These are phyloP conservation scores for Pachycephala philippinensis DNA, from an alignment of 2,113 vertebrate genomes.

Conservation along the genomic window DNA sequence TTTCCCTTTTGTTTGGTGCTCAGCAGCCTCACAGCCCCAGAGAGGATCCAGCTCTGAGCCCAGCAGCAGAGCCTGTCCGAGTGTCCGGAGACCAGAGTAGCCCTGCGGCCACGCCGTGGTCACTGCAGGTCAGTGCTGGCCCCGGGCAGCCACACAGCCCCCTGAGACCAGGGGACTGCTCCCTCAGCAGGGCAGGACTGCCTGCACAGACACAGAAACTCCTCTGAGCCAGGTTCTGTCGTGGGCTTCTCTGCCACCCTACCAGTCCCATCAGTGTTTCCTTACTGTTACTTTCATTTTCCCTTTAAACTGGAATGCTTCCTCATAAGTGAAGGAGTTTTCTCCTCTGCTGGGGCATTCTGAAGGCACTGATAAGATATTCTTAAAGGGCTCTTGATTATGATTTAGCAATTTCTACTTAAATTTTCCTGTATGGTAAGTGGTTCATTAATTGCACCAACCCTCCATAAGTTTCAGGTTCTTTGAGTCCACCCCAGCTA, in stretches of 20 bases:
- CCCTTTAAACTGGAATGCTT: neutral
- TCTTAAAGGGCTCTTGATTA: neutral
- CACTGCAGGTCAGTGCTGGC: neutral
- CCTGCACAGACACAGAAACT: neutral
- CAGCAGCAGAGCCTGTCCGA: neutral
- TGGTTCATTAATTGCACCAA: neutral
- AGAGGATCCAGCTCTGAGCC: neutral
- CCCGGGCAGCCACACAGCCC: neutral
- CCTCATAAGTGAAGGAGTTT: neutral
- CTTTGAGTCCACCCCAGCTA: neutral
- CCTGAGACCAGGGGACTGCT: neutral
- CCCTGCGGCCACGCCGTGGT: neutral
- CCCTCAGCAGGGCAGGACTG: neutral
- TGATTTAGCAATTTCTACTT: neutral
- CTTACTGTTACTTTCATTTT: neutral
- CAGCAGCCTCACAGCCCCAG: neutral
- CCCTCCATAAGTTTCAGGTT: neutral
- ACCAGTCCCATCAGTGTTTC: too few species aligned
- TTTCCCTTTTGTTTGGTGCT: neutral
- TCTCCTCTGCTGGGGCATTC: neutral
- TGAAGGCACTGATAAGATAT: neutral
- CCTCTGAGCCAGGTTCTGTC: neutral
- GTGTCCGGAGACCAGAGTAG: accelerated
- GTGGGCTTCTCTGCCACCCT: neutral
- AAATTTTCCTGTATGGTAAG: neutral